These are phyloP conservation scores for Anolis apletophallus DNA, from an alignment of 2,797 vertebrate species.

Conservation along the genomic window DNA sequence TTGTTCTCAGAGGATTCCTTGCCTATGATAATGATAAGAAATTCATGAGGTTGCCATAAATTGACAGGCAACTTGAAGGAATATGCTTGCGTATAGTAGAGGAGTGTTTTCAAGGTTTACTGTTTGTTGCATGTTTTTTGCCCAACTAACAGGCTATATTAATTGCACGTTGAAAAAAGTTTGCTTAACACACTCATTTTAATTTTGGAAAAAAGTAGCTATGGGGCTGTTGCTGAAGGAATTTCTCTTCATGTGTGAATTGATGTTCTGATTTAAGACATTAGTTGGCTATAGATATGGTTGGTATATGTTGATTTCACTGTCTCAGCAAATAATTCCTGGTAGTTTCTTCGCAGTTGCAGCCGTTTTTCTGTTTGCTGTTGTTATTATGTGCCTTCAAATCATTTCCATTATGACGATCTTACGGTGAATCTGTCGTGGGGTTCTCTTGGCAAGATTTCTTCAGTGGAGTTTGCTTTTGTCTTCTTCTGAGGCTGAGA, in stretches of 20 bases:
- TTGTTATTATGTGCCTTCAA: too few species aligned
- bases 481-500: too few species aligned
- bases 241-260: neutral
- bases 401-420: too few species aligned
- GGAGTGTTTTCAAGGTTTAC: neutral
- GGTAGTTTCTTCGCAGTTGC: neutral
- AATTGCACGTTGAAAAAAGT: neutral
- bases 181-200: neutral
- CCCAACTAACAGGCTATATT: neutral
- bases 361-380: neutral
- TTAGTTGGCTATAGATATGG: neutral
- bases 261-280: neutral
- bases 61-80: too few species aligned
- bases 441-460: too few species aligned
- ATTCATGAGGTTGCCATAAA: too few species aligned
- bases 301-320: neutral
- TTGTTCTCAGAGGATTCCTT: too few species aligned
- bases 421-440: too few species aligned
- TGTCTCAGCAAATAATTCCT: neutral
- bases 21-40: too few species aligned
- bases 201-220: neutral
- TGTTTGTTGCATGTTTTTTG: neutral
- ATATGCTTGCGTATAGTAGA: too few species aligned
- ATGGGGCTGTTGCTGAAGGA: neutral
- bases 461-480: too few species aligned